Percentiles rank a stretch among this genome's conserved stretches.
Conservation (phyloP, 2,888 invertebrate genomes). For the Acronicta leporina region DNA sequence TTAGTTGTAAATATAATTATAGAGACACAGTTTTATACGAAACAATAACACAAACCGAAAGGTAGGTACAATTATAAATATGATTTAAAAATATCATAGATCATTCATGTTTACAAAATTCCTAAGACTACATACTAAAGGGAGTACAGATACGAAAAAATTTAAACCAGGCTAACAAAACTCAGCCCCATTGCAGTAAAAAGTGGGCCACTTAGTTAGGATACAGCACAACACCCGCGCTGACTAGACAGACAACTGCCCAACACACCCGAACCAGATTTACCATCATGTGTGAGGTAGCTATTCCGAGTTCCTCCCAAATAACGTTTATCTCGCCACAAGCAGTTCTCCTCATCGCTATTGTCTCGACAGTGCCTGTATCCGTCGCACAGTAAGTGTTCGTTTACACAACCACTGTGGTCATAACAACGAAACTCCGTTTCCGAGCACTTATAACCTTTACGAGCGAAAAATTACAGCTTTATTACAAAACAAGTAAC, state of each 20-base stretch:
- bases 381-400: conserved; percentile 89
- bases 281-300: conserved; percentile 60
- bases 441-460: conserved; percentile 80
- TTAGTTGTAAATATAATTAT: conserved; percentile 26
- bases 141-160: conserved; percentile 31
- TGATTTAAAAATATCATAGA: conserved; percentile 5
- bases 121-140: conserved; percentile 35
- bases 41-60: conserved; percentile 27
- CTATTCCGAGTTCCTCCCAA: conserved; percentile 51
- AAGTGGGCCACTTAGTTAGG: conserved; percentile 65
- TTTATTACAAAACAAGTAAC: conserved; percentile 40
- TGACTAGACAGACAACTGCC: conserved; percentile 68
- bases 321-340: conserved; percentile 81
- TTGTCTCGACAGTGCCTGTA: conserved; percentile 89
- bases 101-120: conserved; percentile 4
- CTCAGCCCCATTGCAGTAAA: conserved; percentile 72
- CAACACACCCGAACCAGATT: conserved; percentile 70
- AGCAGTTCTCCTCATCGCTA: conserved; percentile 90
- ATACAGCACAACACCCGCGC: conserved; percentile 52
- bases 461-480: conserved; percentile 64
- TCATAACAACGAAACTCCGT: conserved; percentile 88
- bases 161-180: conserved; percentile 51
- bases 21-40: conserved; percentile 18
- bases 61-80: conserved; percentile 5
- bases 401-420: conserved; percentile 90